phyloP scores from a whole-genome alignment of 2,797 vertebrate species.

The Smutsia gigantea region DNA sequence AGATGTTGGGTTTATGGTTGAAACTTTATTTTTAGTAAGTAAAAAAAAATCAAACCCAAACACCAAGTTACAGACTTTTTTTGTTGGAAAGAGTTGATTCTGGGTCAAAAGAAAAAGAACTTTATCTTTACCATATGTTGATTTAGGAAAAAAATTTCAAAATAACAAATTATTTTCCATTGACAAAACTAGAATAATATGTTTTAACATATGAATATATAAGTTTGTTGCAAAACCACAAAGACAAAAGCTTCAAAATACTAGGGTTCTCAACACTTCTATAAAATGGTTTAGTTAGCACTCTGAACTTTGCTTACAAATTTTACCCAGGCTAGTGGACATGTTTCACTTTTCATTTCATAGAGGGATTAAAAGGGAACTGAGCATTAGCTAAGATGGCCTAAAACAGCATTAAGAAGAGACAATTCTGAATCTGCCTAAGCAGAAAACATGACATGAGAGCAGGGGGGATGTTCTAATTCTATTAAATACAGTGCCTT shows the following conservation, averaged over 20 bases:
- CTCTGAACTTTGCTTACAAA: neutral
- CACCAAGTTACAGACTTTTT: neutral
- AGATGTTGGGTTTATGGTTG: neutral
- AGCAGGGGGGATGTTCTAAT: neutral
- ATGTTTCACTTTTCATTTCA: conserved; percentile 7
- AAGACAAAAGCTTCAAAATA: neutral
- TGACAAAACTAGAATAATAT: neutral
- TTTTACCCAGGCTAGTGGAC: neutral
- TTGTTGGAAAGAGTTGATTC: neutral
- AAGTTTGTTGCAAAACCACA: neutral
- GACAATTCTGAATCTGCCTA: neutral
- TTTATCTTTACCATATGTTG: neutral
- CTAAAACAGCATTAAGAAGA: conserved; percentile 9
- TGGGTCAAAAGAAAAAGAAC: neutral
- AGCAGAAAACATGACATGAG: neutral
- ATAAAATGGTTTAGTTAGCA: neutral
- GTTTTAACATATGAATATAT: conserved; percentile 36
- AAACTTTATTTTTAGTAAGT: neutral
- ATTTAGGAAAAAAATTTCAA: neutral
- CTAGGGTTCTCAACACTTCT: neutral
- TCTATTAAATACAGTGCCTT: conserved; percentile 47
- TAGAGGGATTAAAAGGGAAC: neutral
- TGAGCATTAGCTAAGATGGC: neutral
- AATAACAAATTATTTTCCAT: conserved; percentile 13
- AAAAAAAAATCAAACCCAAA: neutral